Conservation (phyloP, 2,797 vertebrate genomes). For the Holocentrus rufus region DNA sequence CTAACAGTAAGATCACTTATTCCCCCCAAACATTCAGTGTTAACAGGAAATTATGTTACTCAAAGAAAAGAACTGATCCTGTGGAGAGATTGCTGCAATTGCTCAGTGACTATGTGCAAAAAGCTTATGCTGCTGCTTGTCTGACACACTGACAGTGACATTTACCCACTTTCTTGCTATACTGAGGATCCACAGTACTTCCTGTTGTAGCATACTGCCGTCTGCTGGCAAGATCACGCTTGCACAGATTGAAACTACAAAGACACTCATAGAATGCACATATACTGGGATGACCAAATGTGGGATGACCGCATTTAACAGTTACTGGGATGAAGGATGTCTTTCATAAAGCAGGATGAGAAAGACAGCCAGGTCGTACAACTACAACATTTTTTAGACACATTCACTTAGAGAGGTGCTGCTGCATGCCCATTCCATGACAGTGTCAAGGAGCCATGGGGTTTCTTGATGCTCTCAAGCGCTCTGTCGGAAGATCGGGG, state of each 20-base stretch:
- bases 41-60: slow-evolving; percentile 27
- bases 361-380: no score
- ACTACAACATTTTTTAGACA: no score
- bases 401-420: no score
- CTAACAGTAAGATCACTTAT: slow-evolving; percentile 45
- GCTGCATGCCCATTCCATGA: no score
- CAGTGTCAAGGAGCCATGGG: no score
- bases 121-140: slow-evolving; percentile 29
- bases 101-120: slow-evolving; percentile 42
- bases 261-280: no score
- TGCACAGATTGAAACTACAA: neutral
- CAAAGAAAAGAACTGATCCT: slow-evolving; percentile 33
- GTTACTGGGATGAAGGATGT: no score
- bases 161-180: slow-evolving; percentile 2
- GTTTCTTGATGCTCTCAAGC: no score
- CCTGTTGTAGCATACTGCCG: slow-evolving; percentile 45
- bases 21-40: slow-evolving; percentile 36
- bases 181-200: neutral
- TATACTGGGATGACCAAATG: no score
- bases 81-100: slow-evolving; percentile 31
- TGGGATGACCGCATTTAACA: no score
- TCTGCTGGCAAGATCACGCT: slow-evolving; percentile 57
- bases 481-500: no score
- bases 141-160: slow-evolving; percentile 20
- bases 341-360: no score